Conservation (phyloP, 1,140 invertebrate genomes). For the Pogonomyrmex californicus region DNA sequence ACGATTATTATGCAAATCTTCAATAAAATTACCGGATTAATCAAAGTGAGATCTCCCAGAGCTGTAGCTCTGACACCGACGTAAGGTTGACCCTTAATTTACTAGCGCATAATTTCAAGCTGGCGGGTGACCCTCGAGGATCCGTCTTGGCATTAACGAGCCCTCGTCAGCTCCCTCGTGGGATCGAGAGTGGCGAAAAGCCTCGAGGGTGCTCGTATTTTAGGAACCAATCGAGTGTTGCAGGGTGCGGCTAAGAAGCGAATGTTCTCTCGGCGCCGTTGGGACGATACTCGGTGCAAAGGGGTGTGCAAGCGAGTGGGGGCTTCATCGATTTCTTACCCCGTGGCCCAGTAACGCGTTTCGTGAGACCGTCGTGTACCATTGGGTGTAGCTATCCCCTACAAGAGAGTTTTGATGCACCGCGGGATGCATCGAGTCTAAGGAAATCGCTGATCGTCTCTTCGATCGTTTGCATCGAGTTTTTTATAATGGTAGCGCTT, state of each 20-base stretch:
- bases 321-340: slow-evolving; percentile 86
- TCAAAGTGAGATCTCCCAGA: background rate
- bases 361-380: slow-evolving; percentile 64
- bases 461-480: slow-evolving; percentile 15
- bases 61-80: background rate
- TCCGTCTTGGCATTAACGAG: slow-evolving; percentile 31
- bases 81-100: slow-evolving; percentile 38
- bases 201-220: slow-evolving; percentile 69
- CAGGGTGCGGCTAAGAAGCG: slow-evolving; percentile 82
- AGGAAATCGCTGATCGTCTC: slow-evolving; percentile 35
- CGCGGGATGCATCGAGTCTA: slow-evolving; percentile 12
- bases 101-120: slow-evolving; percentile 22
- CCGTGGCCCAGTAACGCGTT: slow-evolving; percentile 84
- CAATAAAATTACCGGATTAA: slow-evolving; percentile 45
- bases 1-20: background rate
- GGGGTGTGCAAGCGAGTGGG: slow-evolving; percentile 69
- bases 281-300: slow-evolving; percentile 51
- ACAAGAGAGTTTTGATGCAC: slow-evolving; percentile 41
- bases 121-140: slow-evolving; percentile 28
- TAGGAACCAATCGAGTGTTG: slow-evolving; percentile 73
- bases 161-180: background rate
- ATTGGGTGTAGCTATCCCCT: slow-evolving; percentile 62
- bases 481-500: slow-evolving; percentile 10
- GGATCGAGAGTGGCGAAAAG: slow-evolving; percentile 18
- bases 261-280: slow-evolving; percentile 73